Conservation (phyloP, 1,140 invertebrate species). For the Cepaea nemoralis region DNA sequence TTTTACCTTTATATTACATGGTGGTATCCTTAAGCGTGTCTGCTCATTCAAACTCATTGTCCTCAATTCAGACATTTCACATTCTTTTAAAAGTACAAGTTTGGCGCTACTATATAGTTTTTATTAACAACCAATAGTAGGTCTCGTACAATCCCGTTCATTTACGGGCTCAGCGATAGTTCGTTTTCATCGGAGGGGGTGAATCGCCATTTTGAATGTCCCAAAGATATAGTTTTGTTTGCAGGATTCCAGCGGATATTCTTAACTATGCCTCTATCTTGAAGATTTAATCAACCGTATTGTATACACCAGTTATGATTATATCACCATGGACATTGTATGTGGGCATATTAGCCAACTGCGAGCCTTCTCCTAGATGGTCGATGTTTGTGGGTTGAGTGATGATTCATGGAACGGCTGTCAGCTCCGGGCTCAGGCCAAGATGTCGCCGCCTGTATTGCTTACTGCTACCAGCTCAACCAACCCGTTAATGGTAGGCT, state of each 20-base stretch:
- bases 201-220: slow-evolving; percentile 50
- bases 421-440: slow-evolving; percentile 37
- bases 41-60: too few species aligned
- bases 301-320: not conserved
- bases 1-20: too few species aligned
- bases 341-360: not conserved
- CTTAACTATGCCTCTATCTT: not conserved
- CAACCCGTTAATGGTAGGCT: slow-evolving; percentile 35
- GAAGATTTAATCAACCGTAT: not conserved
- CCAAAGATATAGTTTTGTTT: not conserved
- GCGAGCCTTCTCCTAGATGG: not conserved
- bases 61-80: too few species aligned
- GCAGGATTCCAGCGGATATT: not conserved
- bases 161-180: not conserved
- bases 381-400: slow-evolving; percentile 32
- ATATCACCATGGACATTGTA: not conserved
- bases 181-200: slow-evolving; percentile 43
- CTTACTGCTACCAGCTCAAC: slow-evolving; percentile 44
- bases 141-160: not conserved
- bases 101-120: too few species aligned
- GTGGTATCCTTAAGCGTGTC: too few species aligned
- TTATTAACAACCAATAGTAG: too few species aligned
- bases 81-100: too few species aligned
- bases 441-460: slow-evolving; percentile 36
- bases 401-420: slow-evolving; percentile 51